Evolutionary conservation across 2,888 invertebrate genomes (phyloP), one percentile per base, ranked within the genome.

Genomic region (Trachelus tabidus): DNA sequence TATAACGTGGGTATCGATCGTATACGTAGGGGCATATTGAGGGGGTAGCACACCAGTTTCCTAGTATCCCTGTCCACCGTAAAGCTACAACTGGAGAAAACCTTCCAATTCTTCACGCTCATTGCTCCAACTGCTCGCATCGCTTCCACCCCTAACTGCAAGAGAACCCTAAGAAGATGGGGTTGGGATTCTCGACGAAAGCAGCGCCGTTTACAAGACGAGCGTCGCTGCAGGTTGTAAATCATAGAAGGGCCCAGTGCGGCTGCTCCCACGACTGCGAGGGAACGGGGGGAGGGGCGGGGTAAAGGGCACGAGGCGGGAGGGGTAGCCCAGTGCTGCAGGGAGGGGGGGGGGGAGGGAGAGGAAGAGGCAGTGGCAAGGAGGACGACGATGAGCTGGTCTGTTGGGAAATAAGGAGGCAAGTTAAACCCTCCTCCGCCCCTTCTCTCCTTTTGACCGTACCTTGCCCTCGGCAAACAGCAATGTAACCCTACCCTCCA

Each of bases 371-470:
- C 76, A 81, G 83, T 75, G 81, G 83, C 77, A 81, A 80, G 83
- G 85, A 82, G 81, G 81, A 82, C 9, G 83, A 83, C 80, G 82
- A 23, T 56, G 81, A 84, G 86, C 86, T 81, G 86, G 90, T 90
- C 91, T 90, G 87, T 83, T 90, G 91, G 91, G 91, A 91, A 91
- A 91, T 91, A 91, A 90, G 90, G 90, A 89, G 87, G 88, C 88
- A 86, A 90, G 89, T 90, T 90, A 88, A 88, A 87, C 86, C 73
- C 79, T 78, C 81, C 81, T 79, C 78, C 83, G 12, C 83, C 83
- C 84, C 80, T 81, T 81, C 78, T 78, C 75, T 76, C 3, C 31
- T 80, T 71, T 85, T 82, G 80, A 79, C 78, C 83, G 81, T 83
- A 79, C 81, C 85, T 86, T 86, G 84, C 86, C 86, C 85, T 88